Evolutionary conservation across 2,888 invertebrate species (phyloP).

Genomic region (Ophion ventricosus): DNA sequence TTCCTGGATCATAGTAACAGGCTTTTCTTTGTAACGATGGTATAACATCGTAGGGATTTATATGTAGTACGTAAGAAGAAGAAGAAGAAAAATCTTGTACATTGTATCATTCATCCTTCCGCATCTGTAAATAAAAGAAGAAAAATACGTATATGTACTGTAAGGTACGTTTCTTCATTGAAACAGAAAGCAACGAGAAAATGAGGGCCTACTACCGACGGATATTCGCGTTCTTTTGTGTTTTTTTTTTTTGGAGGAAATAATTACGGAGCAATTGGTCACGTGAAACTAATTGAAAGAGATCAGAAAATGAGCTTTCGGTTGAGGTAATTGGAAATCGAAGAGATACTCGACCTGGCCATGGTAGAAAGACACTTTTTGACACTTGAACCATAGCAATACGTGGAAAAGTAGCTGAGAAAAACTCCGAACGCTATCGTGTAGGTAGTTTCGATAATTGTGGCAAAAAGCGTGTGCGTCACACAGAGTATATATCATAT

Average conservation of each 20-base stretch:
- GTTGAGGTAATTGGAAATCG: neutral
- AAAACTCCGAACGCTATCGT: neutral
- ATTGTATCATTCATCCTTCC: constrained; percentile 76
- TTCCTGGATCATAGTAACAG: constrained; percentile 82
- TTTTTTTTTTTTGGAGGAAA: neutral
- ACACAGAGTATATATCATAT: no score
- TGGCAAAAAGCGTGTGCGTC: neutral
- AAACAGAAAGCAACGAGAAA: neutral
- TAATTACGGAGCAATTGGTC: neutral
- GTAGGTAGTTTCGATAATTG: neutral
- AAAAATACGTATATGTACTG: constrained; percentile 21
- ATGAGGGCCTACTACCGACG: neutral
- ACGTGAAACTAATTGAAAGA: neutral
- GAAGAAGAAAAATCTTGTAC: constrained; percentile 75
- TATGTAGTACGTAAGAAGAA: constrained; percentile 37
- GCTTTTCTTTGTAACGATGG: constrained; percentile 40
- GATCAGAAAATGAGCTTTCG: neutral
- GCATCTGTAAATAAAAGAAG: constrained; percentile 73
- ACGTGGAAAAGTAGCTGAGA: neutral
- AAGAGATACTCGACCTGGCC: neutral
- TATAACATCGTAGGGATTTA: constrained; percentile 53
- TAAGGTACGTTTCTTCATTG: constrained; percentile 20
- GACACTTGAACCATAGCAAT: neutral
- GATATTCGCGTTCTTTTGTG: neutral
- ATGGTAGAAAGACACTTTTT: neutral